Conservation (phyloP, 2,888 invertebrate species). For the Drosophila paranaensis region DNA sequence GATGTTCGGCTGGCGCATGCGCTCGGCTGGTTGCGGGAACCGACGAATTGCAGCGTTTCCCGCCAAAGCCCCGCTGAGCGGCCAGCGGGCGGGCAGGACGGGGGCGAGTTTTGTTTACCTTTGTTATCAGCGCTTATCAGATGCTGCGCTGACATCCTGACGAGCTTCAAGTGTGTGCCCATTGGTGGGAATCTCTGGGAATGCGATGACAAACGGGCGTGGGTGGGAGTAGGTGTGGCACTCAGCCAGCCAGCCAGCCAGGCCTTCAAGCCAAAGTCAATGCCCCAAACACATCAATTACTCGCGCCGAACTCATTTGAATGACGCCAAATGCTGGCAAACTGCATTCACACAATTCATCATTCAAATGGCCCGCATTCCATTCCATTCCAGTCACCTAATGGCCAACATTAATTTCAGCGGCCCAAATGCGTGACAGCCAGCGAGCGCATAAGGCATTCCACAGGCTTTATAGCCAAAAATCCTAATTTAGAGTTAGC, state of each 20-base stretch:
- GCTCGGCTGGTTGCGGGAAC: conserved; percentile 18
- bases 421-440: conserved; percentile 1
- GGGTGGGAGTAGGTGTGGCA: conserved; percentile 3
- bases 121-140: conserved; percentile 79
- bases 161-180: conserved; percentile 65
- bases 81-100: not conserved
- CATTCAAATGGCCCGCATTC: conserved; percentile 12
- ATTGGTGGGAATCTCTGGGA: conserved; percentile 60
- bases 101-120: conserved; percentile 68
- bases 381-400: conserved; percentile 7
- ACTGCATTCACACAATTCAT: conserved; percentile 7
- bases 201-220: conserved; percentile 3
- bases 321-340: conserved; percentile 5
- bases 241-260: not conserved
- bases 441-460: not conserved
- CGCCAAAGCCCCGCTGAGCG: conserved; percentile 58
- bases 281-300: conserved; percentile 18
- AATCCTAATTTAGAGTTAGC: not conserved
- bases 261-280: conserved; percentile 3
- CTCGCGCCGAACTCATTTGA: conserved; percentile 10
- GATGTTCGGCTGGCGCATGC: conserved; percentile 58
- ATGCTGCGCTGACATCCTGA: conserved; percentile 38
- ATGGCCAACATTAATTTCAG: conserved; percentile 10
- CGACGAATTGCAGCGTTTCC: conserved; percentile 77
- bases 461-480: not conserved